Evolutionary conservation across 2,888 invertebrate species (phyloP), one percentile per base, ranked within the genome.

Genomic region (Drosophila pegasa): DNA sequence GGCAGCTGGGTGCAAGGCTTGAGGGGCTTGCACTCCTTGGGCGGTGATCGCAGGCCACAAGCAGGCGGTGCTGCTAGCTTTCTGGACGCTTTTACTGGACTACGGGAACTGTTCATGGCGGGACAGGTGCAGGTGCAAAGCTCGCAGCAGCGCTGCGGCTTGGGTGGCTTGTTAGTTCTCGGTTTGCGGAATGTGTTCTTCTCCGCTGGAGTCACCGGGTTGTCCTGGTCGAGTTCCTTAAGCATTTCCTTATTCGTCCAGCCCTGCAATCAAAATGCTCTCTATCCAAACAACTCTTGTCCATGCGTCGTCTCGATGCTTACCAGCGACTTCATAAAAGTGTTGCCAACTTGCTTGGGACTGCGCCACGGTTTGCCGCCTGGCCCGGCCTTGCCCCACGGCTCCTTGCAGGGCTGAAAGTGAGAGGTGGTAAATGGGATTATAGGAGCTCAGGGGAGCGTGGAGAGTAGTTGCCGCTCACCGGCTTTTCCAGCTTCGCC

Each of bases 321-420:
- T 94, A 96, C 96, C 95, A 96, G 94, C 78, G 96, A 96, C 91
- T 95, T 94, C 84, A 95, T 94, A 93, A 96, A 96, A 92, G 95
- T 94, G 81, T 94, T 92, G 87, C 96, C 96, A 87, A 95, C 93
- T 89, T 94, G 93, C 86, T 94, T 94, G 68, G 95, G 96, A 92
- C 95, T 94, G 89, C 96, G 94, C 96, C 96, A 96, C 75, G 94
- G 94, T 57, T 93, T 93, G 71, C 96, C 96, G 57, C 96, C 96
- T 48, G 91, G 91, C n/a, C 90, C 91, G 0, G 90, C 79, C 62
- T 90, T 92, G 14, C 91, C 91, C 91, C 92, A 92, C 6, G 90
- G 90, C 59, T 91, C 90, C 60, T 90, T 88, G 54, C 71, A 75
- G n/a, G 71, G 80, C 91, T 92, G 48, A 7, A 69, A 62, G 12